Percentiles rank a stretch among this genome's conserved stretches.
phyloP scores from a whole-genome alignment of 2,888 invertebrate genomes.

The Drosophila vallismaia region DNA sequence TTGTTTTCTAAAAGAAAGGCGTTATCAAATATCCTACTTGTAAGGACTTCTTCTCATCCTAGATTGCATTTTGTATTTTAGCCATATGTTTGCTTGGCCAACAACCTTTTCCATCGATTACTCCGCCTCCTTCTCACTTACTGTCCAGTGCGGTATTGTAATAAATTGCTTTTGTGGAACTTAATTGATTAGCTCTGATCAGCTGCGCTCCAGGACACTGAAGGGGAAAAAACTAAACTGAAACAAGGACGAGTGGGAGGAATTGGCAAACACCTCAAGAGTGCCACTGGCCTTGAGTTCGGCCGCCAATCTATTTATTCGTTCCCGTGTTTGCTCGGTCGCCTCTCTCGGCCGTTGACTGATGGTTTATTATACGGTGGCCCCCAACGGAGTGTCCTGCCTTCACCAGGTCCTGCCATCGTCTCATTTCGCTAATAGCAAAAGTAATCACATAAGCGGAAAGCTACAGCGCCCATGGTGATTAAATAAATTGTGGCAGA shows the following conservation, averaged over 20 bases:
- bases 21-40: background rate
- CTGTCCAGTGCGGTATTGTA: constrained; percentile 57
- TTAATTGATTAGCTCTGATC: constrained; percentile 79
- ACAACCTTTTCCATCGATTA: constrained; percentile 54
- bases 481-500: constrained; percentile 30
- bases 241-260: background rate
- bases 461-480: background rate
- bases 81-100: constrained; percentile 52
- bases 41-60: background rate
- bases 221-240: constrained; percentile 6
- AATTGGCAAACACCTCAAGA: constrained; percentile 36
- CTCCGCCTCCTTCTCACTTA: constrained; percentile 12
- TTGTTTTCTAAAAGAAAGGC: background rate
- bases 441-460: constrained; percentile 47
- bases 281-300: constrained; percentile 22
- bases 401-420: constrained; percentile 20
- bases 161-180: constrained; percentile 74
- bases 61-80: background rate
- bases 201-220: constrained; percentile 50
- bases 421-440: constrained; percentile 35
- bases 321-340: constrained; percentile 37
- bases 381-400: constrained; percentile 38
- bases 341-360: constrained; percentile 45
- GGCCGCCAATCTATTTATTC: constrained; percentile 51
- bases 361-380: constrained; percentile 65